These are phyloP conservation scores for Dinothrombium tinctorium DNA, from an alignment of 1,140 invertebrate genomes.

Conservation along the genomic window DNA sequence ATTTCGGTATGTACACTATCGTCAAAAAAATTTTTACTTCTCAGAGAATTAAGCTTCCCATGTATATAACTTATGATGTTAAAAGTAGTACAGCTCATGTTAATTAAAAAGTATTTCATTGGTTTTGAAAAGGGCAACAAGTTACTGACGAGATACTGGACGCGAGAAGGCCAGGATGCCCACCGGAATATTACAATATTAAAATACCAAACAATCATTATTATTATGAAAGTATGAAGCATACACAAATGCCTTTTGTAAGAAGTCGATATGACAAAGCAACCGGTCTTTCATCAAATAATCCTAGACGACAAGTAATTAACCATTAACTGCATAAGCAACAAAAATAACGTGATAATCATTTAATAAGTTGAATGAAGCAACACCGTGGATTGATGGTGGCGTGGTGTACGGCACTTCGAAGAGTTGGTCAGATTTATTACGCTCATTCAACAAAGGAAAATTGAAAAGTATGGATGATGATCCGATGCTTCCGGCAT, in stretches of 20 bases:
- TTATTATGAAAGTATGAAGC: conserved; percentile 17
- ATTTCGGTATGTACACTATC: conserved; percentile 29
- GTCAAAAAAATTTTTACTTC: no score
- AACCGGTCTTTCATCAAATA: conserved; percentile 28
- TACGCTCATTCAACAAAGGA: conserved; percentile 25
- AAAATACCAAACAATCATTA: conserved; percentile 24
- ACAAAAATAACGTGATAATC: background rate
- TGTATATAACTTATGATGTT: no score
- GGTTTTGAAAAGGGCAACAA: conserved; percentile 22
- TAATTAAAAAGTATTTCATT: background rate
- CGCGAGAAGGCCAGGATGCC: conserved; percentile 30
- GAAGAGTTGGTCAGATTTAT: conserved; percentile 31
- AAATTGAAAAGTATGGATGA: conserved; percentile 22
- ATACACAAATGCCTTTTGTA: conserved; percentile 25
- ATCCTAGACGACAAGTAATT: conserved; percentile 25
- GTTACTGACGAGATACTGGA: conserved; percentile 37
- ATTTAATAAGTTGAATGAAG: conserved; percentile 30
- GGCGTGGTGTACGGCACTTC: conserved; percentile 32
- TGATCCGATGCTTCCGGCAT: conserved; percentile 24
- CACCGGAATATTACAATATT: conserved; percentile 32
- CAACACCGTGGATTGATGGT: conserved; percentile 34
- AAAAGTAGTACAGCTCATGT: background rate
- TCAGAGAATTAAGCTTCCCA: no score
- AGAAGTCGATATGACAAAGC: conserved; percentile 25
- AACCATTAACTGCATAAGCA: conserved; percentile 14